Evolutionary conservation across 2,797 vertebrate genomes (phyloP).

Genomic region (Thamnophis elegans): DNA sequence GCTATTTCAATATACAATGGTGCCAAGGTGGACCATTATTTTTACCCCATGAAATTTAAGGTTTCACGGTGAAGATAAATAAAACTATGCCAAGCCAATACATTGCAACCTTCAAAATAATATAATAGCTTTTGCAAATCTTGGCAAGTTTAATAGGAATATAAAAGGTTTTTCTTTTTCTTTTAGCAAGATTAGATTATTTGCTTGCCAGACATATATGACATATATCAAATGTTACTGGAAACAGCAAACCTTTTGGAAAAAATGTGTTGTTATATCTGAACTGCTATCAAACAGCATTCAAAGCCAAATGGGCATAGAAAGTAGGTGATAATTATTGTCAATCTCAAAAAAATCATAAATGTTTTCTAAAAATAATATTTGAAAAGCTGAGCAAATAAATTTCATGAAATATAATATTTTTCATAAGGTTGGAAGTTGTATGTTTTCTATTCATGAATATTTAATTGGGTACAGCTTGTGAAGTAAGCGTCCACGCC

Average conservation of each 20-base stretch:
- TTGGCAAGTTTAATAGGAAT: conserved; percentile 27
- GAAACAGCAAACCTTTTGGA: conserved; percentile 18
- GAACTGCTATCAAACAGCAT: background rate
- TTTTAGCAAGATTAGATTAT: conserved; percentile 21
- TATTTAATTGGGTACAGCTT: background rate
- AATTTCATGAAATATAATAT: background rate
- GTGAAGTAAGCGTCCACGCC: background rate
- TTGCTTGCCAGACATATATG: conserved; percentile 1
- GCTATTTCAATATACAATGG: background rate
- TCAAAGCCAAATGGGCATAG: background rate
- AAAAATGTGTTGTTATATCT: conserved; percentile 15
- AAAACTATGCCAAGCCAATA: conserved; percentile 4
- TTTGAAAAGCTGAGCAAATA: background rate
- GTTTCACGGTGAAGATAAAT: background rate
- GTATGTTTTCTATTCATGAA: background rate
- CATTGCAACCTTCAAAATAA: conserved; percentile 11
- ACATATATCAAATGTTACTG: conserved; percentile 14
- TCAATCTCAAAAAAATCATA: background rate
- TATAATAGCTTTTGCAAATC: background rate
- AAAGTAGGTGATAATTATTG: background rate
- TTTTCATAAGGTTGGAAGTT: background rate
- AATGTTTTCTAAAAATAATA: conserved; percentile 10
- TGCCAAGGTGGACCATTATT: background rate
- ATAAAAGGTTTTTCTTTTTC: background rate
- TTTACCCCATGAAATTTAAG: conserved; percentile 17